Evolutionary conservation across 2,797 vertebrate genomes (phyloP), one percentile per base, ranked within the genome.

Genomic region (Mormyrops attenuatus): DNA sequence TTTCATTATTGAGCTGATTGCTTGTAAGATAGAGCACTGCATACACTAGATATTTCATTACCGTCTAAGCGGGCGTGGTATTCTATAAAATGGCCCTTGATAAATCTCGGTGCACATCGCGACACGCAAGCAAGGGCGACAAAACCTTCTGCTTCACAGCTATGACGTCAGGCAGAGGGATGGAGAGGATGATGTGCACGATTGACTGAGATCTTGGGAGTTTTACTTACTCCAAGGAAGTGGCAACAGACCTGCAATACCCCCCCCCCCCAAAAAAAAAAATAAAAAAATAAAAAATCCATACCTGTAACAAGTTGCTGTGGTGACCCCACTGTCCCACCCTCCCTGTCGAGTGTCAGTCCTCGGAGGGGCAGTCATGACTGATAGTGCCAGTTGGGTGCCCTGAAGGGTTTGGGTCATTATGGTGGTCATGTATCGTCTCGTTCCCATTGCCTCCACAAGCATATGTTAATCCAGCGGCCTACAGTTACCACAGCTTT

Each of bases 11-110:
- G 3, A 88, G 86, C 44, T 38, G 53, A 88, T 88, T 88, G 38
- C 22, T 90, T 82, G 57, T 88, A 44, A 55, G 55, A 60, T 90
- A 13, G 22, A 30, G 20, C 20, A 90, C 93, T 91, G 94, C 93
- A 95, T n/a, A 44, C 44, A 4, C 94, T 95, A 92, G 92, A 22
- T 94, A 20, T 89, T 15, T 55, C 17, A 85, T 52, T 52, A 90
- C 47, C 80, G 49, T 89, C 55, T 88, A 53, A 69, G 57, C 55
- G 88, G 69, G 88, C 89, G 85, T 88, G 87, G 89, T 87, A n/a
- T 89, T 92, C 49, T n/a, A 47, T 69, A 30, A 82, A 88, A 50
- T 52, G 44, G 38, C 17, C 73, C 73, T n/a, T 80, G 73, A 80
- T 44, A 80, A 80, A 80, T 80, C 38, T n/a, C 2, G 73, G 73